Evolutionary conservation across 2,113 vertebrate species (phyloP).

Genomic region (Burhinus bistriatus): DNA sequence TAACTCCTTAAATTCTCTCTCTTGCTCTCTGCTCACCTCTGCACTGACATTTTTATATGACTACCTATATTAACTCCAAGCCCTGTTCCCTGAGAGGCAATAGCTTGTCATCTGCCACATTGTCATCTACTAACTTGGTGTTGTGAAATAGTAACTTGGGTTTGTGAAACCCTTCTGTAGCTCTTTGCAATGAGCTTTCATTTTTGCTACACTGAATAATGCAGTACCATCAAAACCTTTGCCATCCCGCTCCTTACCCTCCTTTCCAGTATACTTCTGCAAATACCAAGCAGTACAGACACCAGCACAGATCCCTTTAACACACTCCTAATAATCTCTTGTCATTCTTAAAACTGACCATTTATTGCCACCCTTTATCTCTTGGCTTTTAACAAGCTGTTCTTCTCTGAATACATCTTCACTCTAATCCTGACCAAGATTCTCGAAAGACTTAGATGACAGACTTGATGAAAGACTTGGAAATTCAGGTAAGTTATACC

Average conservation of each 20-base stretch:
- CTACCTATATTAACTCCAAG: neutral
- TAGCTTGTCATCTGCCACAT: neutral
- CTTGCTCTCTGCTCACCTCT: neutral
- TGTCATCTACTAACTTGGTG: neutral
- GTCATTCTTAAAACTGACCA: neutral
- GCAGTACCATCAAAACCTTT: neutral
- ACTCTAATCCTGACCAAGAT: neutral
- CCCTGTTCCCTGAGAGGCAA: neutral
- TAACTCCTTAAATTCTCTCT: neutral
- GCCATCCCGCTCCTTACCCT: neutral
- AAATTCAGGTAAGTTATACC: neutral
- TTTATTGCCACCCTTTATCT: neutral
- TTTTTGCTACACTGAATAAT: neutral
- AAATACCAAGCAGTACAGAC: neutral
- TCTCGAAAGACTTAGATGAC: neutral
- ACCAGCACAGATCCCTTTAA: neutral
- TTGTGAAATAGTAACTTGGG: neutral
- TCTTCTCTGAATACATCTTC: neutral
- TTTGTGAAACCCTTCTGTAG: neutral
- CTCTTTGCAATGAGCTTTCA: neutral
- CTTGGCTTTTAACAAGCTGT: neutral
- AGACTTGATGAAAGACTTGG: neutral
- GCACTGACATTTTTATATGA: neutral
- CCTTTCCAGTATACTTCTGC: neutral
- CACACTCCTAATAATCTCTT: neutral